These are phyloP conservation scores for Folsomia manolachei DNA, from an alignment of 2,888 invertebrate species.

Conservation along the genomic window DNA sequence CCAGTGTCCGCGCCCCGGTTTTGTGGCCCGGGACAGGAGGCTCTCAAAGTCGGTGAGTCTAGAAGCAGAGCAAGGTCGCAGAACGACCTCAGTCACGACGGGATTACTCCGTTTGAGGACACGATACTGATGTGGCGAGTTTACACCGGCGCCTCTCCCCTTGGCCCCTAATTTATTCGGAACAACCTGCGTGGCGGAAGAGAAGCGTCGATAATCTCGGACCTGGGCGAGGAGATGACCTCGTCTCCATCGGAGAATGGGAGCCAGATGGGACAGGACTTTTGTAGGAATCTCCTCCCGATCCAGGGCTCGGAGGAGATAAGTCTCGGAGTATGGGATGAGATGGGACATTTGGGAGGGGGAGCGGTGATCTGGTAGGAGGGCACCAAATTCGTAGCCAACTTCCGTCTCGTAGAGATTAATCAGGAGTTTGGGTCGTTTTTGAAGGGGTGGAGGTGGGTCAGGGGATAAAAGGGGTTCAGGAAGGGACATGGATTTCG, in stretches of 20 bases:
- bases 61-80: conserved; percentile 42
- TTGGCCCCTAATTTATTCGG: conserved; percentile 3
- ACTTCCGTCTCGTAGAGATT: conserved; percentile 41
- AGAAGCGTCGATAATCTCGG: conserved; percentile 43
- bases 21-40: conserved; percentile 27
- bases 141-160: not conserved
- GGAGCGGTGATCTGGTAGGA: conserved; percentile 29
- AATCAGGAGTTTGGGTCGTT: conserved; percentile 40
- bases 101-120: conserved; percentile 12
- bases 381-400: conserved; percentile 43
- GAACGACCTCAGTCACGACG: conserved; percentile 38
- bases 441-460: conserved; percentile 18
- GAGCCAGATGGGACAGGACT: conserved; percentile 36
- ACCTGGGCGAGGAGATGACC: conserved; percentile 44
- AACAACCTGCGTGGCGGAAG: not conserved
- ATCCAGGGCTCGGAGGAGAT: conserved; percentile 44
- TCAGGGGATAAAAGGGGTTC: not conserved
- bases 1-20: no score
- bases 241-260: conserved; percentile 33
- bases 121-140: not conserved
- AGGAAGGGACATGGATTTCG: not conserved
- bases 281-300: conserved; percentile 40
- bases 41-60: conserved; percentile 42
- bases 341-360: conserved; percentile 30
- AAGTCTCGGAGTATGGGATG: conserved; percentile 45